Percentiles rank a stretch among this genome's conserved stretches.
Evolutionary conservation across 1,140 invertebrate species (phyloP).

Genomic region (Calliphora vicina): DNA sequence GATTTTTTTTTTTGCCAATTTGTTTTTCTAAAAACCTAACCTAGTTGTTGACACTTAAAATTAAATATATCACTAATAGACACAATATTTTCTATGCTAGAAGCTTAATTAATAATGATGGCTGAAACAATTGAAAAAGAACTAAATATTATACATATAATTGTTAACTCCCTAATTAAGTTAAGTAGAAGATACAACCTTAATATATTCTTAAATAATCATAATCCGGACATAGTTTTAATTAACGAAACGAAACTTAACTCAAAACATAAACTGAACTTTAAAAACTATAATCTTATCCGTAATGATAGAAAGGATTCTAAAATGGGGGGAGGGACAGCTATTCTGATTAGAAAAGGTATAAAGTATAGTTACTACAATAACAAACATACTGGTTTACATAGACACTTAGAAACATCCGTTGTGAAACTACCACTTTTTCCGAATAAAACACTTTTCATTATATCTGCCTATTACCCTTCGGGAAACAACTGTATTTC

Average conservation of each 20-base stretch:
- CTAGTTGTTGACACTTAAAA: too few species aligned
- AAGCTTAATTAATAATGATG: background rate
- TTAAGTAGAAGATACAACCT: too few species aligned
- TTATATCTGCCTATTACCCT: slow-evolving; percentile 19
- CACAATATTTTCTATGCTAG: slow-evolving; percentile 2
- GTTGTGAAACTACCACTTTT: background rate
- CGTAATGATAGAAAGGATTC: background rate
- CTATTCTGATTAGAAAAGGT: too few species aligned
- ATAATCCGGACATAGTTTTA: slow-evolving; percentile 8
- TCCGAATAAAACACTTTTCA: background rate
- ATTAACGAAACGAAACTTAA: slow-evolving; percentile 26
- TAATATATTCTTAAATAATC: background rate
- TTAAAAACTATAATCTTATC: background rate
- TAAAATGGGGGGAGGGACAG: too few species aligned
- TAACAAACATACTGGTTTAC: background rate
- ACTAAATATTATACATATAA: slow-evolving; percentile 2
- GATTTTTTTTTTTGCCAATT: too few species aligned
- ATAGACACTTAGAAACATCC: background rate
- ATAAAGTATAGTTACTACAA: background rate
- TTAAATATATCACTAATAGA: too few species aligned
- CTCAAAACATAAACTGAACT: slow-evolving; percentile 9
- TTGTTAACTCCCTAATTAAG: slow-evolving; percentile 12
- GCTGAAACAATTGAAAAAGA: slow-evolving; percentile 32
- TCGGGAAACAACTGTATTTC: background rate
- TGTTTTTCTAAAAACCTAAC: too few species aligned